Conservation (phyloP, 1,140 invertebrate species). For the Ptiloglossa arizonensis region DNA sequence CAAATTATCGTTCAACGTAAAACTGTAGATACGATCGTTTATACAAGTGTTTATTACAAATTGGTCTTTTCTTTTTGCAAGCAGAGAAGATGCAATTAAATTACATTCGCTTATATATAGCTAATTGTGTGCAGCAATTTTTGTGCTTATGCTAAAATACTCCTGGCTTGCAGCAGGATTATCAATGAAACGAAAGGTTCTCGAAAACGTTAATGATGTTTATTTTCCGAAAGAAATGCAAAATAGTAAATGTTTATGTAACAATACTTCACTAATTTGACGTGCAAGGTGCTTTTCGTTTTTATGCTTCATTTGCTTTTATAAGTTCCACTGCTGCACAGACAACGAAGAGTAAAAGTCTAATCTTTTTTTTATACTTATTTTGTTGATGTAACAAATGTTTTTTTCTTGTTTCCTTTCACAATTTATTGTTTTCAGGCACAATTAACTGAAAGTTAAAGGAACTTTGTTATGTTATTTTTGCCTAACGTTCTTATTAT, state of each 20-base stretch:
- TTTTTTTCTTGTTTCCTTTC: too few species aligned
- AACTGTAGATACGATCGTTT: too few species aligned
- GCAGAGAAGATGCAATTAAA: constrained; percentile 34
- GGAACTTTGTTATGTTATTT: too few species aligned
- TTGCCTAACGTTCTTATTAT: too few species aligned
- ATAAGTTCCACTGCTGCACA: background rate
- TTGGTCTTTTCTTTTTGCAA: too few species aligned
- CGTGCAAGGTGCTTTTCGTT: background rate
- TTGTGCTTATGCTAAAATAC: constrained; percentile 55
- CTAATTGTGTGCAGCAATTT: constrained; percentile 39
- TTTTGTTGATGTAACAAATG: too few species aligned
- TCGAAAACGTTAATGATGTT: constrained; percentile 17
- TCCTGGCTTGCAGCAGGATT: constrained; percentile 38
- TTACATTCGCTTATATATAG: constrained; percentile 53
- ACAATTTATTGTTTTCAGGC: too few species aligned
- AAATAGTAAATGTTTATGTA: background rate
- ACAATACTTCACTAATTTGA: background rate
- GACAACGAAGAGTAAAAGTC: too few species aligned
- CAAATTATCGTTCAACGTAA: too few species aligned
- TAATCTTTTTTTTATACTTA: too few species aligned
- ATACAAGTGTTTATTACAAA: too few species aligned
- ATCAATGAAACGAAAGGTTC: constrained; percentile 5
- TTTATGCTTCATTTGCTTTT: constrained; percentile 9
- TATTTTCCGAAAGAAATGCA: background rate
- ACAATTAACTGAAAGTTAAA: too few species aligned